phyloP scores from a whole-genome alignment of 2,888 invertebrate species.

The Acanthococcus lagerstroemiae region DNA sequence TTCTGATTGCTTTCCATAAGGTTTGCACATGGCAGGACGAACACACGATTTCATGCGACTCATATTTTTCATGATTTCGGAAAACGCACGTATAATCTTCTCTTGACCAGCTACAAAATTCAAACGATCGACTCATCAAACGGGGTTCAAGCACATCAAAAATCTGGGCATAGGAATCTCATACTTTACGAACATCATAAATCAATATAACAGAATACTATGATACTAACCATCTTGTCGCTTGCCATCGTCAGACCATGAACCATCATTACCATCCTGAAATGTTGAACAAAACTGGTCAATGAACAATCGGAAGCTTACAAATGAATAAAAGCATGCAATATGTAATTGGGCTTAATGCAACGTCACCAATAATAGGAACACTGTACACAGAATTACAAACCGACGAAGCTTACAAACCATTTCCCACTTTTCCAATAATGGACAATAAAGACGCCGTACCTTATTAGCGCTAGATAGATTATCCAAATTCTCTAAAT shows the following conservation, averaged over 20 bases:
- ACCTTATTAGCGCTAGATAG: slow-evolving; percentile 22
- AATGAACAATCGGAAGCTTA: too few species aligned
- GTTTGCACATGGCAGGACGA: slow-evolving; percentile 80
- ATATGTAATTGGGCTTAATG: too few species aligned
- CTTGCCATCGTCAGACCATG: slow-evolving; percentile 23
- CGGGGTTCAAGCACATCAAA: neutral
- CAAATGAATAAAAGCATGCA: too few species aligned
- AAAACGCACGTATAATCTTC: slow-evolving; percentile 73
- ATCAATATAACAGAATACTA: neutral
- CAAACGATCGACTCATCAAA: neutral
- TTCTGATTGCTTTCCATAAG: slow-evolving; percentile 81
- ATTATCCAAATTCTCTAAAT: slow-evolving; percentile 58
- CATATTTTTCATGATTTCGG: slow-evolving; percentile 79
- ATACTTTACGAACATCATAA: neutral
- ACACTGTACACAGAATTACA: neutral
- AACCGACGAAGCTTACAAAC: too few species aligned
- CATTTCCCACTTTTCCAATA: too few species aligned
- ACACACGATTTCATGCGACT: slow-evolving; percentile 80
- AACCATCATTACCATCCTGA: slow-evolving; percentile 19
- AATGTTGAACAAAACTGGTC: neutral
- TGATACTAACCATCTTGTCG: slow-evolving; percentile 23
- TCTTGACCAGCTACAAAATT: slow-evolving; percentile 54
- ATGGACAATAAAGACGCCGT: too few species aligned
- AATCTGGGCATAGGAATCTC: neutral
- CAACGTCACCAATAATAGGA: neutral